Percentiles rank a stretch among this genome's conserved stretches.
Evolutionary conservation across 2,797 vertebrate species (phyloP).

Genomic region (Gallinago stenura): DNA sequence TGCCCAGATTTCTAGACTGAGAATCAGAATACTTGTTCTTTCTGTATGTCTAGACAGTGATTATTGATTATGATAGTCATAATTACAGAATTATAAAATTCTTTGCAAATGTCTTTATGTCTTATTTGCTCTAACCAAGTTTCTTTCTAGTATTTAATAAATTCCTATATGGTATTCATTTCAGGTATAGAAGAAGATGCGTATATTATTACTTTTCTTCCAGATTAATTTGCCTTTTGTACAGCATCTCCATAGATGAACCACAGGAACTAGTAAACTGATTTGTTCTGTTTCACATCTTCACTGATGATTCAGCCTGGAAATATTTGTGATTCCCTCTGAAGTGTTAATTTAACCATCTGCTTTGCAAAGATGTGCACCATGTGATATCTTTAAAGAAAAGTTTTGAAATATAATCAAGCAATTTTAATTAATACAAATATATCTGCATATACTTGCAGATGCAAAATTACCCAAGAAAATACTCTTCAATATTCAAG

Average conservation of each 20-base stretch:
- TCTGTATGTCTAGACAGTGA: not conserved
- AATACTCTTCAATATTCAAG: not conserved
- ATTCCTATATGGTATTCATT: not conserved
- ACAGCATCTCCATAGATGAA: not conserved
- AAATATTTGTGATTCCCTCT: not conserved
- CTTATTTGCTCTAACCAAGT: not conserved
- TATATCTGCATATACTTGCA: not conserved
- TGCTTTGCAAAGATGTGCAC: not conserved
- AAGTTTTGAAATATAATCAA: not conserved
- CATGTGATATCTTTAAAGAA: not conserved
- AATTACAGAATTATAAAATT: not conserved
- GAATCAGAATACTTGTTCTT: not conserved
- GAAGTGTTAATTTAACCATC: not conserved
- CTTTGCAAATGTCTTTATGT: not conserved
- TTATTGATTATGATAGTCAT: not conserved
- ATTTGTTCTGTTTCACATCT: not conserved
- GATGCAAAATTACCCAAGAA: not conserved
- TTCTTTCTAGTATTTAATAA: not conserved
- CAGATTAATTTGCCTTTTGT: not conserved
- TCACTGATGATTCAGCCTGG: not conserved
- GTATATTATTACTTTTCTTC: not conserved
- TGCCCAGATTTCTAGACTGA: not conserved
- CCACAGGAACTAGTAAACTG: not conserved
- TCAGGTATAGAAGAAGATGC: not conserved
- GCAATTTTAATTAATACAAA: not conserved